Evolutionary conservation across 2,888 invertebrate genomes (phyloP).

Genomic region (Meandrusa payeni): DNA sequence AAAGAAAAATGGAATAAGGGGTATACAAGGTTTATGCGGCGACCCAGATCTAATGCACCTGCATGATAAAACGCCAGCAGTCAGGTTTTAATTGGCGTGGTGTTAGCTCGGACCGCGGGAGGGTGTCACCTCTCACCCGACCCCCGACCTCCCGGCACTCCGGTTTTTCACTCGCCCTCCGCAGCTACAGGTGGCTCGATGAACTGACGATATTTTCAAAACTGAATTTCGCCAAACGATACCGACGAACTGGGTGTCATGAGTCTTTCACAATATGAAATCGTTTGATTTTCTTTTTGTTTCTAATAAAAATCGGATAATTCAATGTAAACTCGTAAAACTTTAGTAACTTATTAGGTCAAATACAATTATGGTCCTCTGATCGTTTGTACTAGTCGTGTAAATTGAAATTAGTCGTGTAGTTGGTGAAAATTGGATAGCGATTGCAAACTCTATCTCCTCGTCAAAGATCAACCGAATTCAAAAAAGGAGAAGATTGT

Average conservation of each 20-base stretch:
- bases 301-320: too few relatives aligned
- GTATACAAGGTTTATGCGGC: not conserved
- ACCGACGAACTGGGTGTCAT: not conserved
- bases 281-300: too few relatives aligned
- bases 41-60: conserved; percentile 42
- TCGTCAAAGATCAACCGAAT: too few relatives aligned
- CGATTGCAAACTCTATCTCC: too few relatives aligned
- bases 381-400: too few relatives aligned
- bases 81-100: conserved; percentile 68
- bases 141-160: conserved; percentile 36
- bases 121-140: conserved; percentile 35
- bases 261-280: conserved; percentile 1
- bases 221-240: conserved; percentile 29
- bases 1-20: conserved; percentile 13
- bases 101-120: conserved; percentile 43
- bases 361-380: too few relatives aligned
- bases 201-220: conserved; percentile 47
- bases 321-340: too few relatives aligned
- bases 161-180: conserved; percentile 65
- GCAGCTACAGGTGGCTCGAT: conserved; percentile 63
- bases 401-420: too few relatives aligned
- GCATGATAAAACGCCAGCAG: conserved; percentile 46
- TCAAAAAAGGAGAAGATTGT: too few relatives aligned
- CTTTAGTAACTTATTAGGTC: too few relatives aligned
- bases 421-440: too few relatives aligned